These are phyloP conservation scores for Eristalis arbustorum DNA, from an alignment of 2,888 invertebrate genomes.

Conservation along the genomic window DNA sequence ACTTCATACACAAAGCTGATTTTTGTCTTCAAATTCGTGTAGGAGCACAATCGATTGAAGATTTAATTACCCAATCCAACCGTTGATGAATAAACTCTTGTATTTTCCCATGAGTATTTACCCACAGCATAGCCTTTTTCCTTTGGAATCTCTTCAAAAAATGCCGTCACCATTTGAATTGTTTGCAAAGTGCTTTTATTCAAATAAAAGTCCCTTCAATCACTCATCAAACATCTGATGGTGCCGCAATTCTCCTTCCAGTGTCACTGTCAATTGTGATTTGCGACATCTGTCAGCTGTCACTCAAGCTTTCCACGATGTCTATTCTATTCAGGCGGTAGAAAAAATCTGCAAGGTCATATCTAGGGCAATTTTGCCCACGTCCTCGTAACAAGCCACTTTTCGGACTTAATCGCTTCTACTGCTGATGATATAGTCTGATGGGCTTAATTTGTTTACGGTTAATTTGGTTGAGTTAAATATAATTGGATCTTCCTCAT, in stretches of 20 bases:
- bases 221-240: neutral
- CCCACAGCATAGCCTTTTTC: too few species aligned
- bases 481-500: constrained; percentile 48
- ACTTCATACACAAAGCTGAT: too few species aligned
- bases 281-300: neutral
- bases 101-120: too few species aligned
- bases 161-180: too few species aligned
- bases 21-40: too few species aligned
- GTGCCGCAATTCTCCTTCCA: neutral
- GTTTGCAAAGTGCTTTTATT: too few species aligned
- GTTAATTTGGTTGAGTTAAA: constrained; percentile 45
- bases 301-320: neutral
- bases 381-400: neutral
- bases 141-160: too few species aligned
- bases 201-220: neutral
- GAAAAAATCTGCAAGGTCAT: constrained; percentile 10
- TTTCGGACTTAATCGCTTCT: constrained; percentile 15
- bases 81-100: too few species aligned
- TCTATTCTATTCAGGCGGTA: neutral
- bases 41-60: too few species aligned
- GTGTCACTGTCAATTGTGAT: neutral
- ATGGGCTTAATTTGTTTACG: constrained; percentile 49
- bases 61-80: too few species aligned
- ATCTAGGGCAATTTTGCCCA: neutral
- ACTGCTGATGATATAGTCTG: constrained; percentile 12